Base-by-base conservation (phyloP, 1,140 invertebrate species). In the Magallana gigas region DNA sequence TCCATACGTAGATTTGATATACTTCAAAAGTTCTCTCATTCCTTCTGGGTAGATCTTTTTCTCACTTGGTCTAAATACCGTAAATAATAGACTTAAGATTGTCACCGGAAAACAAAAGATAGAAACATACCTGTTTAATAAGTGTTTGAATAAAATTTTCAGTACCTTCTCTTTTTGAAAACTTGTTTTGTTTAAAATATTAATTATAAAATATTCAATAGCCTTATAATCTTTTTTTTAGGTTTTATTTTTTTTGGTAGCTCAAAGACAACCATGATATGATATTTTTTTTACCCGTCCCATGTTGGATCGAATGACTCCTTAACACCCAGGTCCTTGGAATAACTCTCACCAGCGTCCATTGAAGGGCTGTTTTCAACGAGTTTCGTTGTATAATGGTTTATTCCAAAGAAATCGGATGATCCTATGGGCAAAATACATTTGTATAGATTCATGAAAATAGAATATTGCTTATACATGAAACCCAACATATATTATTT, bases 21-120 rank as follows among this genome's bases (percentile, higher is more conserved):
- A 96, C 56, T 96, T 96, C 6, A 97, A 91, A 56, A 96, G 91
- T 89, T 96, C 96, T 59, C 96, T 95, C 88, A 97, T 96, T 16
- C 96, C 97, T 95, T 96, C 96, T 14, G 96, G 96, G 81, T 96
- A 92, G 14, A 93, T 91, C n/a, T 88, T 88, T 57, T 83, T 83
- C 12, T 57, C 48, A 4, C 12, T 58, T 58, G 81, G 57, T 83
- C 81, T 83, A 14, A 48, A 48, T 48, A 23, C 23, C 23, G 23
- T 48, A 48, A 48, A 48, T 48, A 4, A 48, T 5, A 48, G 36
- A 48, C 36, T 2, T 48, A 48, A 48, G 36, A 2, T 48, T 48
- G 3, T 48, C 36, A 48, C 5, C 36, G 3, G 36, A 48, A 4
- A 48, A 48, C 36, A 48, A 48, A 48, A 4, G 36, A 48, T 48